Conservation (phyloP, 2,797 vertebrate genomes). For the Clarias fuscus region DNA sequence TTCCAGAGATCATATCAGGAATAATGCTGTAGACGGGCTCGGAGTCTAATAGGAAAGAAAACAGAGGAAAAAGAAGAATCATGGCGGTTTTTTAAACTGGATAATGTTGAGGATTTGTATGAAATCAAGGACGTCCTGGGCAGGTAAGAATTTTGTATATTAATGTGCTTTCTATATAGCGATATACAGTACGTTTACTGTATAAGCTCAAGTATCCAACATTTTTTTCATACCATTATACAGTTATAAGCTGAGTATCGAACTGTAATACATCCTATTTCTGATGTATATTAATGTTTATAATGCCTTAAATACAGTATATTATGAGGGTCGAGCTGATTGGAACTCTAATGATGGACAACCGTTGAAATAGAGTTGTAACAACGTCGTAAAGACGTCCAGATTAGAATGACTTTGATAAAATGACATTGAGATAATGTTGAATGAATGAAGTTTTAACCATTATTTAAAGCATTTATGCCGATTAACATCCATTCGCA, state of each 20-base stretch:
- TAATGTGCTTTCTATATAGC: background rate
- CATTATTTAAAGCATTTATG: too few relatives aligned
- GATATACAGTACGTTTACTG: background rate
- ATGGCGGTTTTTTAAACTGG: constrained; percentile 71
- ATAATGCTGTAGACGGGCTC: constrained; percentile 9
- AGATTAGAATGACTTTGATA: too few relatives aligned
- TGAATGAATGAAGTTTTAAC: too few relatives aligned
- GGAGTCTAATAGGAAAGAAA: constrained; percentile 1
- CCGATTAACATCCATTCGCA: too few relatives aligned
- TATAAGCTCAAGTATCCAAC: background rate
- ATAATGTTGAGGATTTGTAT: constrained; percentile 82
- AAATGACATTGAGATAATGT: too few relatives aligned
- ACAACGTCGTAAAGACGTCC: too few relatives aligned
- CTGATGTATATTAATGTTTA: background rate
- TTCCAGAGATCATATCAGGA: background rate
- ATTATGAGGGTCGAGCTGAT: background rate
- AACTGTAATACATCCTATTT: background rate
- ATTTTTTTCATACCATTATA: background rate
- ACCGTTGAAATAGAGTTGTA: too few relatives aligned
- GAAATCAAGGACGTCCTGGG: constrained; percentile 80
- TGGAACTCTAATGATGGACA: background rate
- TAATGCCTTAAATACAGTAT: background rate
- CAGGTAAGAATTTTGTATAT: constrained; percentile 68
- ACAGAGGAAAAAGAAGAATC: constrained; percentile 10
- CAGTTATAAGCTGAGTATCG: background rate